Base-by-base conservation (phyloP, 2,888 invertebrate species). In the Elegia similella region DNA sequence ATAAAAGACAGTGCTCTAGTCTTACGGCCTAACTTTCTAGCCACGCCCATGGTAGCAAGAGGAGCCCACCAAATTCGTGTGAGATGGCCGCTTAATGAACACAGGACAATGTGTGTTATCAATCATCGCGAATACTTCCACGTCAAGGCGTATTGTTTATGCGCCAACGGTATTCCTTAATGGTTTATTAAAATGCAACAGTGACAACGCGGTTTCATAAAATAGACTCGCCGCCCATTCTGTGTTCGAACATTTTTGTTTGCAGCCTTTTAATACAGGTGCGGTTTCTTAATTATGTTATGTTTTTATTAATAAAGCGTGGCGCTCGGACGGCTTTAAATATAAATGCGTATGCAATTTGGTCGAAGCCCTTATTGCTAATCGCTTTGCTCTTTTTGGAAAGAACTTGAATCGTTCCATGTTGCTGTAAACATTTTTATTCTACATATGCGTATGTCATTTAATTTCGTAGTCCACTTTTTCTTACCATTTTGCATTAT, bases 51-150 rank as follows among this genome's bases (percentile, higher is more conserved):
- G 50, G 50, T 16, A 0, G 7, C 50, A 50, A 50, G n/a, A 17
- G 34, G 50, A 50, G 12, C 6, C 32, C 17, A 42, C 34, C 58
- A 47, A 56, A 62, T 60, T 60, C 60, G 59, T 50, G 50, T 50
- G 50, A 50, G 50, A 50, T 50, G 48, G 50, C 34, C 7, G 34
- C 42, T 15, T 58, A 58, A 59, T 55, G 54, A 58, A 48, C 59
- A 59, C 56, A 54, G 56, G 56, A 55, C 43, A 43, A 48, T 50
- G 48, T 42, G 44, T 48, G 50, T 43, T 59, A 62, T 60, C 60
- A 52, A 53, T 48, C 59, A 62, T 62, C 62, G 52, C 42, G 57
- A 58, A 62, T 60, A 60, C 58, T 62, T 62, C 32, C 59, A 62
- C 62, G 62, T 59, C 53, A 42, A 29, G n/a, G n/a, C 34, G 42